Conservation (phyloP, 2,113 vertebrate genomes). For the Anseranas semipalmata region DNA sequence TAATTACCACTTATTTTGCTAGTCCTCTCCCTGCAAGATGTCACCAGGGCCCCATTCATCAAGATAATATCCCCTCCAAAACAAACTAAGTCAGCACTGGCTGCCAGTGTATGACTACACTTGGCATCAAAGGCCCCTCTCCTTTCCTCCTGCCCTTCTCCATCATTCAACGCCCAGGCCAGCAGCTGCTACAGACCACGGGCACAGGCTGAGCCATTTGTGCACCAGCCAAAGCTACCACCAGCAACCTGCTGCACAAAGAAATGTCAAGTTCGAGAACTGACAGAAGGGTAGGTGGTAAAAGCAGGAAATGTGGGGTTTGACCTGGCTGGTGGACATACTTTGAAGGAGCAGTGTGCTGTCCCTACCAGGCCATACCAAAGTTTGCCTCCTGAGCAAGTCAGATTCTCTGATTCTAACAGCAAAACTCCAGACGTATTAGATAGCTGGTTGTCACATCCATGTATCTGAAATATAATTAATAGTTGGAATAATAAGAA, state of each 20-base stretch:
- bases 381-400: not conserved
- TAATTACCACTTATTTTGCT: not conserved
- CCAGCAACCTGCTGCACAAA: not conserved
- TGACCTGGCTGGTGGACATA: too few relatives aligned
- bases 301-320: not conserved
- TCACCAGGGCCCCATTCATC: not conserved
- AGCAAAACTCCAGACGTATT: not conserved
- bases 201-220: not conserved
- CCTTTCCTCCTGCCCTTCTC: not conserved
- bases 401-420: not conserved
- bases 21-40: not conserved
- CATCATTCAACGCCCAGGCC: rapidly evolving
- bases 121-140: not conserved
- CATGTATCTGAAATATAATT: not conserved
- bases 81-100: not conserved
- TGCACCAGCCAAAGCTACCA: not conserved
- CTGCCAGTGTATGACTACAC: not conserved
- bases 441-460: not conserved
- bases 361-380: not conserved
- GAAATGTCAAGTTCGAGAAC: not conserved
- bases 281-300: not conserved
- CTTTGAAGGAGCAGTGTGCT: not conserved
- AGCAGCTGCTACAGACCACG: not conserved
- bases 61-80: not conserved
- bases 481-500: not conserved